Evolutionary conservation across 2,888 invertebrate species (phyloP).

Genomic region (Drosophila imparisetae): DNA sequence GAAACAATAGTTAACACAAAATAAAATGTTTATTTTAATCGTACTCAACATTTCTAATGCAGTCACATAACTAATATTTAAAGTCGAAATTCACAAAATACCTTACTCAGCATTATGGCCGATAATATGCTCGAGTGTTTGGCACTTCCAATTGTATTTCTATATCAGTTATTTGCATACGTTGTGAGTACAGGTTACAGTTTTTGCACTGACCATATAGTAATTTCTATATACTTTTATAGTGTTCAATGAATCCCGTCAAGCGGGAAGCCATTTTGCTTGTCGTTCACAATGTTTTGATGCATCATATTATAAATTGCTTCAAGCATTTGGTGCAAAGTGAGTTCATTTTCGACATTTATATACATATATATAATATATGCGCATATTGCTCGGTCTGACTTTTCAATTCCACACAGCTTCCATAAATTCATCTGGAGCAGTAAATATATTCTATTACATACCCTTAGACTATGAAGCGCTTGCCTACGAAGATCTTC

Average conservation of each 20-base stretch:
- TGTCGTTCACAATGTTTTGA: conserved; percentile 43
- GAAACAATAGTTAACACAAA: neutral
- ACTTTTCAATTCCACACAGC: conserved; percentile 17
- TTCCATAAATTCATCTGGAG: conserved; percentile 43
- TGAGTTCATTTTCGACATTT: conserved; percentile 8
- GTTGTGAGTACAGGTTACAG: conserved; percentile 27
- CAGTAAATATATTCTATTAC: conserved; percentile 60
- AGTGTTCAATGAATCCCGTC: conserved; percentile 45
- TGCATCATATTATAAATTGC: conserved; percentile 58
- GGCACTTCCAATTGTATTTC: conserved; percentile 25
- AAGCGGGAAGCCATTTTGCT: conserved; percentile 51
- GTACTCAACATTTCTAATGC: conserved; percentile 11
- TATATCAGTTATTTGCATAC: conserved; percentile 23
- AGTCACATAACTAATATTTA: conserved; percentile 4
- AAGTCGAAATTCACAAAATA: conserved; percentile 14
- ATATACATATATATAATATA: neutral
- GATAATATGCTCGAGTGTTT: conserved; percentile 44
- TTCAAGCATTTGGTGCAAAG: conserved; percentile 60
- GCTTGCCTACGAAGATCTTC: conserved; percentile 32
- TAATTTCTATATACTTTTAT: neutral
- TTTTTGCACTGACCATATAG: neutral
- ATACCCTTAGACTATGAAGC: conserved; percentile 52
- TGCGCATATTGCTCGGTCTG: neutral
- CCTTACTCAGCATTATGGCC: conserved; percentile 23
- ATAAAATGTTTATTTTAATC: neutral